phyloP scores from a whole-genome alignment of 2,113 vertebrate species.

The Chascanopsetta lugubris region DNA sequence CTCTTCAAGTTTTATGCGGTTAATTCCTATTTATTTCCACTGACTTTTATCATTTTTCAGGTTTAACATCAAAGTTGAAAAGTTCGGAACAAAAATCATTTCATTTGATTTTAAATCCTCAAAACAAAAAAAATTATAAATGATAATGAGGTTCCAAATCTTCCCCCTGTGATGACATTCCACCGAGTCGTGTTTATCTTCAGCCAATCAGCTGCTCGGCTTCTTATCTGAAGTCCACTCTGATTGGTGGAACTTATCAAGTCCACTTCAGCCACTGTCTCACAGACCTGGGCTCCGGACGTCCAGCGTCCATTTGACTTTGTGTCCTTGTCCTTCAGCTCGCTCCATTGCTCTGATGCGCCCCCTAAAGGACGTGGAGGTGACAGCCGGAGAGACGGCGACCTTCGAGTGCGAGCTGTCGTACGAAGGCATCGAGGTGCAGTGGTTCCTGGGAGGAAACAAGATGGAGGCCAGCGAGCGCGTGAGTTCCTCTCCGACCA shows the following conservation, averaged over 20 bases:
- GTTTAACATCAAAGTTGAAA: too few species aligned
- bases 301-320: constrained; percentile 45
- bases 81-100: too few species aligned
- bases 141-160: too few species aligned
- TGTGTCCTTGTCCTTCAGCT: constrained; percentile 81
- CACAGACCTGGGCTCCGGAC: constrained; percentile 28
- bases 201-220: constrained; percentile 79
- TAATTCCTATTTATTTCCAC: too few species aligned
- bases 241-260: constrained; percentile 78
- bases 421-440: constrained; percentile 92
- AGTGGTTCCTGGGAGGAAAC: constrained; percentile 90
- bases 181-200: neutral
- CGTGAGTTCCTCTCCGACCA: constrained; percentile 71
- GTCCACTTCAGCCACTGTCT: constrained; percentile 39
- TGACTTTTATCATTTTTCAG: too few species aligned
- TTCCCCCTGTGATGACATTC: constrained; percentile 4
- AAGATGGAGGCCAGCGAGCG: constrained; percentile 91
- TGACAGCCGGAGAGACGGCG: constrained; percentile 94
- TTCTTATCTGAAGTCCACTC: constrained; percentile 85
- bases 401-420: constrained; percentile 97
- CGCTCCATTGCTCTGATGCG: constrained; percentile 87
- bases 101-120: too few species aligned
- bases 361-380: constrained; percentile 93
- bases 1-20: too few species aligned
- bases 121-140: too few species aligned